These are phyloP conservation scores for Papilio polytes DNA, from an alignment of 1,140 invertebrate genomes.

Conservation along the genomic window DNA sequence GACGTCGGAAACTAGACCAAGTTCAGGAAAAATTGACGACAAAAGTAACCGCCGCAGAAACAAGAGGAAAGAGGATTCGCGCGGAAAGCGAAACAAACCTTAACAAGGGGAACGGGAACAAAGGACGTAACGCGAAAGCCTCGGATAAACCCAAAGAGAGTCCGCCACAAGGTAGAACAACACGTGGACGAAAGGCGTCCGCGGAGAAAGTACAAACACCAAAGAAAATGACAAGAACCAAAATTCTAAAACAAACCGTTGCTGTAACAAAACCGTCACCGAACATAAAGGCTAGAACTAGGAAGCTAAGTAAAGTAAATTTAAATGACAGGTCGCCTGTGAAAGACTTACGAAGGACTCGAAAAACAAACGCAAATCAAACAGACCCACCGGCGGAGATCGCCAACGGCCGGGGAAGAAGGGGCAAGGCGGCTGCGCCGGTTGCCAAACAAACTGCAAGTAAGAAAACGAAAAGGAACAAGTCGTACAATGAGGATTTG, in stretches of 20 bases:
- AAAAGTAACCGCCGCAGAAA: neutral
- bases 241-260: slow-evolving; percentile 37
- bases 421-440: slow-evolving; percentile 9
- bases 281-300: slow-evolving; percentile 38
- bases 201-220: slow-evolving; percentile 37
- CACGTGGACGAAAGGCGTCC: slow-evolving; percentile 19
- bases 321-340: slow-evolving; percentile 12
- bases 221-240: slow-evolving; percentile 41
- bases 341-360: slow-evolving; percentile 36
- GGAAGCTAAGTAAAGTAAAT: slow-evolving; percentile 4
- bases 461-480: neutral
- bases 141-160: slow-evolving; percentile 20
- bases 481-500: neutral
- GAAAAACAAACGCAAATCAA: slow-evolving; percentile 32
- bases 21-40: neutral
- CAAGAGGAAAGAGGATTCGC: neutral
- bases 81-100: neutral
- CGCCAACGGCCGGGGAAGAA: slow-evolving; percentile 23
- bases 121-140: neutral
- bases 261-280: slow-evolving; percentile 44
- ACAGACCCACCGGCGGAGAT: neutral
- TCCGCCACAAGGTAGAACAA: slow-evolving; percentile 26
- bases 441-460: neutral
- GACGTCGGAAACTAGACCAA: neutral
- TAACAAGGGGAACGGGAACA: neutral